phyloP scores from a whole-genome alignment of 2,113 vertebrate genomes.

The Scomber japonicus region DNA sequence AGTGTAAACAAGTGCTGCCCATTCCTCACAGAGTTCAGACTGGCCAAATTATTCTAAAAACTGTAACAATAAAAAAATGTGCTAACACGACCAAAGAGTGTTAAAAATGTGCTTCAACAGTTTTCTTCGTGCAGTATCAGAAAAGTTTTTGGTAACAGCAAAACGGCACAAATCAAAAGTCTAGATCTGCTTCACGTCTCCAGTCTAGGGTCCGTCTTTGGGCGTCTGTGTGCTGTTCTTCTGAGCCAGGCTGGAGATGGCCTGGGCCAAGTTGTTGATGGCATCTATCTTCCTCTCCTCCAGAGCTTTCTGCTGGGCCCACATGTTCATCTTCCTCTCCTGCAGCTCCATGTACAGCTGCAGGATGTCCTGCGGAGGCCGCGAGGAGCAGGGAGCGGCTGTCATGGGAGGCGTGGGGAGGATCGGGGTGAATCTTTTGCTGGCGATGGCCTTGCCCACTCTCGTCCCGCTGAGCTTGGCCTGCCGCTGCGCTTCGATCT shows the following conservation, averaged over 20 bases:
- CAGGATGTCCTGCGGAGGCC: constrained; percentile 83
- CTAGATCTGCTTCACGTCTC: neutral
- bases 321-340: constrained; percentile 87
- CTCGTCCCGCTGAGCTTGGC: constrained; percentile 72
- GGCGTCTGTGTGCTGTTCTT: constrained; percentile 51
- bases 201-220: constrained; percentile 60
- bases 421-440: constrained; percentile 82
- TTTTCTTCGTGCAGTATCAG: neutral
- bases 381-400: constrained; percentile 25
- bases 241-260: constrained; percentile 83
- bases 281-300: constrained; percentile 86
- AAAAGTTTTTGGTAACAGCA: constrained; percentile 5
- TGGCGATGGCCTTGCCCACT: constrained; percentile 76
- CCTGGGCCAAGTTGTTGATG: constrained; percentile 85
- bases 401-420: constrained; percentile 76
- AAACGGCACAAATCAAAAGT: neutral
- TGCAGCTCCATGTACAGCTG: constrained; percentile 87
- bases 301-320: constrained; percentile 85
- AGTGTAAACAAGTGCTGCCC: neutral
- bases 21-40: neutral
- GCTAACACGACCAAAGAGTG: neutral
- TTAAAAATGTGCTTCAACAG: neutral
- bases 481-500: constrained; percentile 76
- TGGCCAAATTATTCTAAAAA: constrained; percentile 6
- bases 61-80: neutral